These are phyloP conservation scores for Acipenser oxyrinchus DNA, from an alignment of 2,797 vertebrate species.

Conservation along the genomic window DNA sequence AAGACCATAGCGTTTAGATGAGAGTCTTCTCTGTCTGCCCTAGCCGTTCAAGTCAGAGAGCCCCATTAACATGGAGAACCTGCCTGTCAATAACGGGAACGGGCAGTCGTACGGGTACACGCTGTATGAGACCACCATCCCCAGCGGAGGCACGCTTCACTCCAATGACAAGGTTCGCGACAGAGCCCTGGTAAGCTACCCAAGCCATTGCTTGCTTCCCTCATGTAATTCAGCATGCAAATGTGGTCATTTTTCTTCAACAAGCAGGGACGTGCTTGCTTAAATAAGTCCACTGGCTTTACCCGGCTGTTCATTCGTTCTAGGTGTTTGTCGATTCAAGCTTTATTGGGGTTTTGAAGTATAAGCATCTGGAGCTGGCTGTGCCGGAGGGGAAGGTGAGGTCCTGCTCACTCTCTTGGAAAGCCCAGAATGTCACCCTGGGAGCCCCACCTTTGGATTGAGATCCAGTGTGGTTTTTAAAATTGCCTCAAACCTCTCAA, in stretches of 20 bases:
- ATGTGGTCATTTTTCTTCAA: no score
- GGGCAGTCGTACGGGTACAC: conserved; percentile 86
- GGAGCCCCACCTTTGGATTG: no score
- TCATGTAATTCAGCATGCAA: neutral
- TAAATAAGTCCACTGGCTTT: neutral
- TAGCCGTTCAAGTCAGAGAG: conserved; percentile 67
- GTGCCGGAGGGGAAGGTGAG: conserved; percentile 79
- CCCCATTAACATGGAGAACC: conserved; percentile 85
- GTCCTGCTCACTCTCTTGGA: conserved; percentile 1
- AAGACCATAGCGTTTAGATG: no score
- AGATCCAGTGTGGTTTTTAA: no score
- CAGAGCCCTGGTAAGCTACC: conserved; percentile 69
- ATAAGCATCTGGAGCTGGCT: conserved; percentile 53
- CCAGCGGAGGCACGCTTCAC: conserved; percentile 63
- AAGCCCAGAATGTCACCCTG: neutral
- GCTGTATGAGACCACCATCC: conserved; percentile 78
- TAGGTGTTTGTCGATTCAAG: conserved; percentile 83
- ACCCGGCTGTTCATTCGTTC: conserved; percentile 11
- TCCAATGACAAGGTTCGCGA: conserved; percentile 69
- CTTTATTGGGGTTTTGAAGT: conserved; percentile 79
- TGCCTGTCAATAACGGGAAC: conserved; percentile 66
- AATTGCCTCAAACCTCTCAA: no score
- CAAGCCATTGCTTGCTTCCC: neutral
- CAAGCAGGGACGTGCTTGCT: neutral
- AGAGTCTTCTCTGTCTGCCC: conserved; percentile 4